phyloP scores from a whole-genome alignment of 1,140 invertebrate species.

The Aphaenogaster ashmeadi region DNA sequence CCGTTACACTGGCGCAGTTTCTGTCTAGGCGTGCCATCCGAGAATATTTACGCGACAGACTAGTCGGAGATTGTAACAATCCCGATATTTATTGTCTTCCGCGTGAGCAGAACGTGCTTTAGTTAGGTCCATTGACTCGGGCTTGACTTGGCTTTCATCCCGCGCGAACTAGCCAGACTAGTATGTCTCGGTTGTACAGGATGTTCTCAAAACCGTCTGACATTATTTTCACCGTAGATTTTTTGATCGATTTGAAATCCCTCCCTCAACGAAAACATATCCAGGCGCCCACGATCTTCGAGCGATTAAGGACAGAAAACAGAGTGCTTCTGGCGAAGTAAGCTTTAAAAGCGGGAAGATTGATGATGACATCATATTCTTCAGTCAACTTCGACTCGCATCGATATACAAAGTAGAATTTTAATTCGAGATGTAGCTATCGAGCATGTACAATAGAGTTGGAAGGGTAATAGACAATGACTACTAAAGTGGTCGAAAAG shows the following conservation, averaged over 20 bases:
- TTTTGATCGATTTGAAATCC: background rate
- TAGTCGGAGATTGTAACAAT: constrained; percentile 20
- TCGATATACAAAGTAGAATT: constrained; percentile 7
- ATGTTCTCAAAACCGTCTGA: background rate
- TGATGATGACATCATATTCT: constrained; percentile 1
- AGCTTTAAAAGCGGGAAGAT: background rate
- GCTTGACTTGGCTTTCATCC: constrained; percentile 40
- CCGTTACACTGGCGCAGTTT: background rate
- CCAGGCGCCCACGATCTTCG: background rate
- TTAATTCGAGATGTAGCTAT: background rate
- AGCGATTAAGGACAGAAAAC: background rate
- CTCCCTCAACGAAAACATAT: background rate
- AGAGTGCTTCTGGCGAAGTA: background rate
- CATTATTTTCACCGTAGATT: constrained; percentile 2
- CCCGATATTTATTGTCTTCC: constrained; percentile 35
- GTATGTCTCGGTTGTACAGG: background rate
- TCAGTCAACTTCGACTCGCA: background rate
- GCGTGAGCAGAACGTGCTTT: background rate
- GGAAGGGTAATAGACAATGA: background rate
- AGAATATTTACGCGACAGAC: constrained; percentile 6
- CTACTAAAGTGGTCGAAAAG: background rate
- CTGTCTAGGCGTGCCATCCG: background rate
- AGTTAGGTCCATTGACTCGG: constrained; percentile 28
- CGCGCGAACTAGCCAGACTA: background rate
- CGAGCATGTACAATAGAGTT: background rate